Conservation (phyloP, 2,113 vertebrate species). For the Pelecanoides urinatrix region DNA sequence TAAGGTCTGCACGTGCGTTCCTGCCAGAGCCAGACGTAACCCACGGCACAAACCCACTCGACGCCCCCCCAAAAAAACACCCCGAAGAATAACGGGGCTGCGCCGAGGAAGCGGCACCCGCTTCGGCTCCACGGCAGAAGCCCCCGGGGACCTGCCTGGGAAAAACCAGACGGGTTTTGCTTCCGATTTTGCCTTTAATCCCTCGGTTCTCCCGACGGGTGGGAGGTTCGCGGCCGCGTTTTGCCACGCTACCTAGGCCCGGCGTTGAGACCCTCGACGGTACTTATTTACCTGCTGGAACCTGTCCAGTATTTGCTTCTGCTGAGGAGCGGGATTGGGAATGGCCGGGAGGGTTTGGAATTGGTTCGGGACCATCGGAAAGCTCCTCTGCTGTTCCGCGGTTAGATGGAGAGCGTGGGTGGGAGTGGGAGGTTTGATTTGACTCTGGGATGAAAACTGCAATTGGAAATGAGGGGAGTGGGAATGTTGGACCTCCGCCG, state of each 20-base stretch:
- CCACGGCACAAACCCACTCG: not conserved
- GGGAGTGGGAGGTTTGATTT: constrained; percentile 75
- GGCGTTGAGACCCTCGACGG: not conserved
- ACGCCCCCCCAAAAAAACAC: not conserved
- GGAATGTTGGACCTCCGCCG: not conserved
- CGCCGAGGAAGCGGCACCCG: not conserved
- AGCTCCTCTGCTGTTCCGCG: constrained; percentile 82
- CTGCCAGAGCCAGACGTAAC: not conserved
- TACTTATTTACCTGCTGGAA: constrained; percentile 83
- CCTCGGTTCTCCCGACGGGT: not conserved
- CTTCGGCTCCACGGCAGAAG: too few species aligned
- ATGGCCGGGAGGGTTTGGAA: constrained; percentile 81
- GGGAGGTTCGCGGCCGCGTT: not conserved
- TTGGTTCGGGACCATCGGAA: constrained; percentile 82
- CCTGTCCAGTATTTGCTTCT: constrained; percentile 87
- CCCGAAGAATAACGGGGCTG: not conserved
- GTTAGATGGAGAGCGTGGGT: constrained; percentile 74
- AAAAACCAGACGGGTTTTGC: not conserved
- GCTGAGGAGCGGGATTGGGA: constrained; percentile 75
- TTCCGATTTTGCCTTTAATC: not conserved
- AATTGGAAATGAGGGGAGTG: constrained; percentile 73
- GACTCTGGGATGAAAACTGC: constrained; percentile 71
- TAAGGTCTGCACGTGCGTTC: not conserved
- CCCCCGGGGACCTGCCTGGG: not conserved
- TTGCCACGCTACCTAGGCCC: not conserved